phyloP scores from a whole-genome alignment of 2,888 invertebrate genomes.

The Sarcophaga subvicina region DNA sequence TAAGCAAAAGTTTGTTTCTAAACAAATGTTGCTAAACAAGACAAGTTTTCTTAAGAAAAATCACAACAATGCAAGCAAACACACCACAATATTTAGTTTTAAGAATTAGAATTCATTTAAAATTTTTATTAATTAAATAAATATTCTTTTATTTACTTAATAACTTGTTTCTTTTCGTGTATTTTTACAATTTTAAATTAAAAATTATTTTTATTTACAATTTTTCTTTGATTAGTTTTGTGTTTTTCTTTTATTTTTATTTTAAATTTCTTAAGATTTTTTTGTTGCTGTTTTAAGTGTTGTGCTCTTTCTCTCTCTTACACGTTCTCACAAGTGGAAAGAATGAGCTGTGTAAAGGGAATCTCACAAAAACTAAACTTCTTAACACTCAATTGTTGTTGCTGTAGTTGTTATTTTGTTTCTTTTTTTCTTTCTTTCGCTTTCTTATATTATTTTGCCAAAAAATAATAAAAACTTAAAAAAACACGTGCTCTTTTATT shows the following conservation, averaged over 20 bases:
- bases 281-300: background rate
- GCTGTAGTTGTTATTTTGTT: background rate
- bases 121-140: background rate
- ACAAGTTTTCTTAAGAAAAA: background rate
- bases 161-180: background rate
- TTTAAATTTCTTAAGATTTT: constrained; percentile 27
- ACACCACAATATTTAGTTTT: background rate
- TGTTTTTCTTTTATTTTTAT: background rate
- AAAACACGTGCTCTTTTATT: constrained; percentile 51
- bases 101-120: background rate
- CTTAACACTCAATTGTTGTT: constrained; percentile 31
- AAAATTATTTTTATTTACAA: constrained; percentile 33
- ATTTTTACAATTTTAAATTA: background rate
- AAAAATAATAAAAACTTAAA: constrained; percentile 41
- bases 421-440: constrained; percentile 2
- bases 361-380: constrained; percentile 37
- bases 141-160: background rate
- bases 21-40: constrained; percentile 45
- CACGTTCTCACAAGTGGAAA: constrained; percentile 3
- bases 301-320: background rate
- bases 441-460: constrained; percentile 22
- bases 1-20: constrained; percentile 32
- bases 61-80: background rate
- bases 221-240: background rate
- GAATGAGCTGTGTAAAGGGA: constrained; percentile 27